Evolutionary conservation across 2,888 invertebrate species (phyloP), one percentile per base, ranked within the genome.

Genomic region (Oscheius sp.): DNA sequence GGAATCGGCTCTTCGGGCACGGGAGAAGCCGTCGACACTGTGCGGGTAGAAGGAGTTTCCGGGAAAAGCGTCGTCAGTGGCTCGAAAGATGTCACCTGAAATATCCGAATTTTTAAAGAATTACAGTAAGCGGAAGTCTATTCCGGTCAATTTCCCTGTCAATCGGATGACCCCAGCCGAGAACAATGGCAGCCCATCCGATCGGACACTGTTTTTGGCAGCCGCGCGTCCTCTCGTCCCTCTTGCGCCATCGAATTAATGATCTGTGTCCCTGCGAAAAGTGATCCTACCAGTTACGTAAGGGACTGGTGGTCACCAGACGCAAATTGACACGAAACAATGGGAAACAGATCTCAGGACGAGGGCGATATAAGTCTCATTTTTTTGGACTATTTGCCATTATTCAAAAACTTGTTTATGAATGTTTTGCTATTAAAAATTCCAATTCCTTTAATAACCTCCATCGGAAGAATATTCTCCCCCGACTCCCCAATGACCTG

Each of bases 1-100:
- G 68, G 68, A 7, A 69, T 49, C 27, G 73, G 73, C 25, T 73
- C 68, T 58, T 73, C 73, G 5, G 73, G 73, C 12, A 69, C 61
- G 12, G 73, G 69, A 49, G 68, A 73, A 1, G 72, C 41, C n/a
- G 46, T 35, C 3, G 59, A 56, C 1, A 23, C 49, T 1, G 41
- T 45, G 1, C 64, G n/a, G 18, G 72, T 43, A 18, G 35, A 49
- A 9, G 58, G 64, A n/a, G 59, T 64, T 13, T 66, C 64, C 13
- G 45, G 29, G 21, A 45, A 25, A 25, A 43, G 7, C 13, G 25
- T 25, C 12, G 64, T 41, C n/a, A 72, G 52, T 9, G 73, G 64
- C 18, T 79, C 79, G 18, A 72, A 69, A 9, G 80, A 74, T n/a
- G 77, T 72, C 80, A 80, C 76, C 80, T 80, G 74, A 35, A 80